A percentile compares a stretch with the other conserved stretches of the same genome.
Conservation (phyloP, 2,888 invertebrate species). For the Ornithoptera alexandrae region DNA sequence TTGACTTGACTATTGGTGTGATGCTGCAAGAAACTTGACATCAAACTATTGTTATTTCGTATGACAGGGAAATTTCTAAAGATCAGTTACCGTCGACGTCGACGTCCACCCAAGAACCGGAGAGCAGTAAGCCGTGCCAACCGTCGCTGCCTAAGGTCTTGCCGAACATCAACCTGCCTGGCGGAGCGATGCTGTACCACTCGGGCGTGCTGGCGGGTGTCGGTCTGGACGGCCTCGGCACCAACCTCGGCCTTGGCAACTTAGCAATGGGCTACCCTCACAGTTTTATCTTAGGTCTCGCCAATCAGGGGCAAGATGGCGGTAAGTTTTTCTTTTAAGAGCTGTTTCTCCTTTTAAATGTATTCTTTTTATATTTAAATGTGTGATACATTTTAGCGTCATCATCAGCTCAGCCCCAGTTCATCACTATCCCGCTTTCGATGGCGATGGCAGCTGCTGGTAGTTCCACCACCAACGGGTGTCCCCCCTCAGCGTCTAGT, state of each 20-base stretch:
- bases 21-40: no score
- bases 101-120: constrained; percentile 60
- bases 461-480: constrained; percentile 68
- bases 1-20: no score
- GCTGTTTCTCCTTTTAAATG: neutral
- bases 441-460: constrained; percentile 82
- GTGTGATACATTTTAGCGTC: constrained; percentile 44
- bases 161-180: constrained; percentile 68
- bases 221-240: constrained; percentile 61
- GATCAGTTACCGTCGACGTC: constrained; percentile 67
- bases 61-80: constrained; percentile 52
- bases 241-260: constrained; percentile 66
- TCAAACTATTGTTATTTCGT: no score
- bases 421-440: constrained; percentile 85
- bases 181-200: constrained; percentile 73
- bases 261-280: constrained; percentile 74
- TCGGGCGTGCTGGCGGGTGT: constrained; percentile 58
- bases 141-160: constrained; percentile 57
- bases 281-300: constrained; percentile 72
- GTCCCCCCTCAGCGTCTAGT: constrained; percentile 72
- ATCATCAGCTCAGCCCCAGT: constrained; percentile 79
- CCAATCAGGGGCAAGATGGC: constrained; percentile 73
- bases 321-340: constrained; percentile 44
- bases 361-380: neutral
- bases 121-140: constrained; percentile 61